Evolutionary conservation across 1,140 invertebrate species (phyloP), one percentile per base, ranked within the genome.

Genomic region (Orchestia grillus): DNA sequence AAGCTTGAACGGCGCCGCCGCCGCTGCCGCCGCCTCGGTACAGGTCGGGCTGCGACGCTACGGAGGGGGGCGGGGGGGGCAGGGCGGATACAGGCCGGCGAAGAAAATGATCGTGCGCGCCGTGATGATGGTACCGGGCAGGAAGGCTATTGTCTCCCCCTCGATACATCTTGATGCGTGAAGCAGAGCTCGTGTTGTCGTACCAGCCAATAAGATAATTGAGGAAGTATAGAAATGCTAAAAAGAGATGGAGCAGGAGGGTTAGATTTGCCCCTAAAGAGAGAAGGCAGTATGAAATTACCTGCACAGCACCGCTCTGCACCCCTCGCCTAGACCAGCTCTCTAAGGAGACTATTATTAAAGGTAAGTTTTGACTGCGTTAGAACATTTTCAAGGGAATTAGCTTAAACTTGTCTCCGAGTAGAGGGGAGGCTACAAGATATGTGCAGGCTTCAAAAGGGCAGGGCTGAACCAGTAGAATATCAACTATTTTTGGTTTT

Each of bases 51-150:
- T 96, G 96, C 62, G 41, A 96, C 95, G 62, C 96, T 95, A 95
- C 96, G 96, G 87, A 96, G 96, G 96, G 96, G 94, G 96, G 96
- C 96, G 96, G 96, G 95, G 96, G 96, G 96, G 96, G 96, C 96
- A 62, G 96, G 96, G 57, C 96, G 96, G 96, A 94, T 94, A 94
- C 92, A 94, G 92, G 92, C 92, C 92, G 92, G 92, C 92, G 92
- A 47, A 94, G 92, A 94, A 96, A 96, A 95, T 96, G 96, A 45
- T 96, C 96, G 47, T 96, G 96, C 95, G 96, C 43, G 87, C 96
- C 96, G 96, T 96, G 96, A 44, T 96, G 96, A 44, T 96, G 96
- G 96, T 96, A 96, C 43, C 96, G 96, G 47, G 96, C 96, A 43
- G 96, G 94, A 42, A 90, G 96, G 95, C 96, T 96, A 96, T 96